Evolutionary conservation across 2,888 invertebrate genomes (phyloP).

Genomic region (Folsomia manolachei): DNA sequence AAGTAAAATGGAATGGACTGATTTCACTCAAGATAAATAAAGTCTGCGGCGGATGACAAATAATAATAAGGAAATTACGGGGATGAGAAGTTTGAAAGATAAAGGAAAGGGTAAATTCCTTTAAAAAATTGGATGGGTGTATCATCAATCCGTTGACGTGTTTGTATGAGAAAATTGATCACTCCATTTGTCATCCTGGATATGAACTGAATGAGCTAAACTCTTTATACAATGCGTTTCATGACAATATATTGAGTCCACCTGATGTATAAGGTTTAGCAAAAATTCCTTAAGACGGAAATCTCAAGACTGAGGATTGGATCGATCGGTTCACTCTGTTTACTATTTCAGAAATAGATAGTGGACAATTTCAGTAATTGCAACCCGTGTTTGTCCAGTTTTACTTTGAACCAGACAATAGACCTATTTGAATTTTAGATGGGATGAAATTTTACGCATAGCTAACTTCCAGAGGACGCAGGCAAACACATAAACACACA

Average conservation of each 20-base stretch:
- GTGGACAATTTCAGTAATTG: too few species aligned
- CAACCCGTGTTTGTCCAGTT: background rate
- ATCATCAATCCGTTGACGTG: too few species aligned
- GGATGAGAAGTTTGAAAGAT: background rate
- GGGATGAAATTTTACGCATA: background rate
- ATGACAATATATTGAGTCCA: too few species aligned
- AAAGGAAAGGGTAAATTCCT: background rate
- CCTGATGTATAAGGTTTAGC: too few species aligned
- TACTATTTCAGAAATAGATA: too few species aligned
- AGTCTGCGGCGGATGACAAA: background rate
- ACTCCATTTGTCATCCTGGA: too few species aligned
- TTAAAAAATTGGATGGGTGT: background rate
- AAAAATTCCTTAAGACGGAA: background rate
- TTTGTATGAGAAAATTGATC: too few species aligned
- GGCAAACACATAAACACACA: background rate
- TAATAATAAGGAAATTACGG: background rate
- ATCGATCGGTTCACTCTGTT: too few species aligned
- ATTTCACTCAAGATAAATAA: conserved; percentile 1
- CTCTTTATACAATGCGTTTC: too few species aligned
- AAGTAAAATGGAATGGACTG: background rate
- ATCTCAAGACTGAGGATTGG: background rate
- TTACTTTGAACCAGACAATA: too few species aligned
- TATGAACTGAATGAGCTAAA: too few species aligned
- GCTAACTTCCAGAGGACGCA: background rate
- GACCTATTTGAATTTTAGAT: background rate